A percentile compares a stretch with the other conserved stretches of the same genome.
Evolutionary conservation across 2,797 vertebrate genomes (phyloP).

Genomic region (Chaetophractus vellerosus): DNA sequence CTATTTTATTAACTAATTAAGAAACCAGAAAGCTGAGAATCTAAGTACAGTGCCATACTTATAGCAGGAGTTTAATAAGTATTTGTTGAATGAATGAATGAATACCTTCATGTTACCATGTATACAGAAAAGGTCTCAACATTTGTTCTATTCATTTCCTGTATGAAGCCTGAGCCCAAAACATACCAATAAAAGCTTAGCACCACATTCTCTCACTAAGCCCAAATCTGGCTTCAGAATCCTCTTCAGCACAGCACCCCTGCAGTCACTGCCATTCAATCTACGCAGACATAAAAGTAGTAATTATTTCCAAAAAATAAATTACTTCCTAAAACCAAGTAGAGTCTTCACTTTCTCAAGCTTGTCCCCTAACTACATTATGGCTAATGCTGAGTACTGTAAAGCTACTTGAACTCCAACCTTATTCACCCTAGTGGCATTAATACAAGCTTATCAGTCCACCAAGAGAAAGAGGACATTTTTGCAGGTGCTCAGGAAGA

Average conservation of each 20-base stretch:
- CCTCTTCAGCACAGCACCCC: neutral
- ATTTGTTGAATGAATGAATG: neutral
- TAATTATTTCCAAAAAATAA: neutral
- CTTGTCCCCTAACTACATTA: neutral
- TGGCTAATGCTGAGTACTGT: too few relatives aligned
- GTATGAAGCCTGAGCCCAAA: neutral
- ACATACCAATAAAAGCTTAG: neutral
- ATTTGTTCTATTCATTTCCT: neutral
- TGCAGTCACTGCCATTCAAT: neutral
- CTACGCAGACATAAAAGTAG: neutral
- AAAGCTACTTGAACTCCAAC: neutral
- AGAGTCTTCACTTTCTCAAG: neutral
- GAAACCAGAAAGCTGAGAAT: conserved; percentile 37
- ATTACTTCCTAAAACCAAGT: neutral
- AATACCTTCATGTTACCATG: neutral
- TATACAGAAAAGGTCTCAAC: neutral
- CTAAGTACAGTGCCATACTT: conserved; percentile 40
- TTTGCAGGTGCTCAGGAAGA: conserved; percentile 6
- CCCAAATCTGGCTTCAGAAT: neutral
- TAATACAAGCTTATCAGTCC: neutral
- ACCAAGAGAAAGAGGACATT: neutral
- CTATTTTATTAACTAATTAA: conserved; percentile 63
- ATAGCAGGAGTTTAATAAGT: neutral
- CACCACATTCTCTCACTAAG: neutral
- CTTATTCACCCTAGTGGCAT: neutral